A percentile compares a stretch with the other conserved stretches of the same genome.
Conservation (phyloP, 2,888 invertebrate genomes). For the Bruchidius siliquastri region DNA sequence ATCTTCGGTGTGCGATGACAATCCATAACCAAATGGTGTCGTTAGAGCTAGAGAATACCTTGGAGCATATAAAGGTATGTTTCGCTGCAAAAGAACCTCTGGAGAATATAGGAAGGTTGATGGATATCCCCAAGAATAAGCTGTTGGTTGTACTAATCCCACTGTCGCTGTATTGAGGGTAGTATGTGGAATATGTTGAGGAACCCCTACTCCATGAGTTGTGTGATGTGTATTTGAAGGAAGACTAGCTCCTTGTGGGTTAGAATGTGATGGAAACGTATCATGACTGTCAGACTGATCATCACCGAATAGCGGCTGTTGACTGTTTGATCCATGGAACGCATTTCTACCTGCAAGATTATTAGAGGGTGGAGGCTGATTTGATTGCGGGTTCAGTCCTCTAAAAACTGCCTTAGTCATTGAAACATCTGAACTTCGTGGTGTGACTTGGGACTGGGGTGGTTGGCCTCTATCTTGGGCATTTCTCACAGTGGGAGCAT, state of each 20-base stretch:
- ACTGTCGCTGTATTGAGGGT: background rate
- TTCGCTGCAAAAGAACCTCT: background rate
- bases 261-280: background rate
- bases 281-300: background rate
- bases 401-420: background rate
- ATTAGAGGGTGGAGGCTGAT: background rate
- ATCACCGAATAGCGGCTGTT: background rate
- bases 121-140: background rate
- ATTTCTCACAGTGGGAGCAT: background rate
- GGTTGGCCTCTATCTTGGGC: background rate
- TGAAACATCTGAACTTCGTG: background rate
- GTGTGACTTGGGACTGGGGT: background rate
- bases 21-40: background rate
- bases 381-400: background rate
- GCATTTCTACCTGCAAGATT: background rate
- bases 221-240: background rate
- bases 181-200: background rate
- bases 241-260: background rate
- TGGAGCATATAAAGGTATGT: background rate
- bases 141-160: background rate
- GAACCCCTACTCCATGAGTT: background rate
- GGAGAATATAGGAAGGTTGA: background rate
- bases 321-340: background rate
- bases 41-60: background rate
- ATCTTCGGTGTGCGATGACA: background rate